Evolutionary conservation across 2,113 vertebrate genomes (phyloP), one percentile per base, ranked within the genome.

Genomic region (Raphicerus campestris): DNA sequence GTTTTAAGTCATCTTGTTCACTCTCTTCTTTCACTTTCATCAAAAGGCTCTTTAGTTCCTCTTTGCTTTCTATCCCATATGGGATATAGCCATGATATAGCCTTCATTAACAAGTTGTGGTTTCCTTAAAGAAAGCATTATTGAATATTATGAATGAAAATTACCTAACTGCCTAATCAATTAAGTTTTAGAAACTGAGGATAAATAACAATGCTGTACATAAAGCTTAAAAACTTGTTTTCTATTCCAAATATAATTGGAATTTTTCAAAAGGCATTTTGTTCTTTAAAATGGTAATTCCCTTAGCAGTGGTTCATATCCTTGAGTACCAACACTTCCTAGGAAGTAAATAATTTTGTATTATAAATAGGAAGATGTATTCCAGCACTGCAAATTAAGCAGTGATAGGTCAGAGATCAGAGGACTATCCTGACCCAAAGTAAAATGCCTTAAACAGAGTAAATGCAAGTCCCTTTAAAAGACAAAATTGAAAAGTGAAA

Each of bases 271-370:
- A 96, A 94, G 30, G 1, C 17, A 85, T 85, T 61, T 81, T 11
- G 14, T 16, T 91, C n/a, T 94, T 95, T 84, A 86, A 63, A 94
- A 91, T 81, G 53, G 56, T 80, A 97, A 91, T 91, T 93, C 85
- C 53, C 66, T 94, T 66, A 85, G 10, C 24, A 81, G n/a, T 53
- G 53, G 28, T 84, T 96, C 77, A 91, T 97, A 94, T 96, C 85
- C 63, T 28, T 35, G 24, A 80, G 63, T 73, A 81, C 70, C 61
- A 89, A 47, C 3, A n/a, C 66, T 91, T 58, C 28, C 32, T 45
- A 83, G 45, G 10, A 45, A 63, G 51, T 90, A 51, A 73, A 61
- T 42, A 77, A 7, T 63, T 85, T 77, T 77, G 2, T 88, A 28
- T 73, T 96, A 80, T 91, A 88, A 92, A 81, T 85, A 91, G 49